phyloP scores from a whole-genome alignment of 2,797 vertebrate species.

The Decapterus maruadsi region DNA sequence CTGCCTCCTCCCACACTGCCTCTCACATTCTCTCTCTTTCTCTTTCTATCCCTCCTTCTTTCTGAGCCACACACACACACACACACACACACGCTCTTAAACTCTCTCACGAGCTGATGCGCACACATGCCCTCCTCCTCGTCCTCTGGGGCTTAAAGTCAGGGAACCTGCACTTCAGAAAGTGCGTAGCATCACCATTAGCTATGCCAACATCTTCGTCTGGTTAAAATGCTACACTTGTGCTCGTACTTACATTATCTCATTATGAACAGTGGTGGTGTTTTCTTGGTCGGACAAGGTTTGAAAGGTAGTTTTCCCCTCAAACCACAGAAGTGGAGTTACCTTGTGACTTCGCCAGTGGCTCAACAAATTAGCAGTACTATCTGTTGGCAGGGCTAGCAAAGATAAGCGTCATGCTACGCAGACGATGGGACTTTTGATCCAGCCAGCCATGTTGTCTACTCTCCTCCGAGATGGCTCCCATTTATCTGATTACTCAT shows the following conservation, averaged over 20 bases:
- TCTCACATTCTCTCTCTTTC: slow-evolving; percentile 43
- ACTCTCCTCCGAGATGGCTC: slow-evolving; percentile 56
- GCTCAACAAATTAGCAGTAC: slow-evolving; percentile 81
- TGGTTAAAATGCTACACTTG: slow-evolving; percentile 17
- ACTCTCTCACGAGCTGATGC: slow-evolving; percentile 26
- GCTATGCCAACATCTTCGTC: slow-evolving; percentile 40
- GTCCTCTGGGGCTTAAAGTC: slow-evolving; percentile 37
- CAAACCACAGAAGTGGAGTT: slow-evolving; percentile 34
- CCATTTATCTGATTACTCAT: slow-evolving; percentile 75
- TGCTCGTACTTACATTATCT: slow-evolving; percentile 44
- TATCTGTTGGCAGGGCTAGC: slow-evolving; percentile 59
- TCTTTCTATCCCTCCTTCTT: slow-evolving; percentile 46
- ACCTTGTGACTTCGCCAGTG: slow-evolving; percentile 64
- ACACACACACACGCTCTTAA: slow-evolving; percentile 5
- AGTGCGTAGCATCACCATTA: slow-evolving; percentile 38
- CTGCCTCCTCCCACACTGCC: slow-evolving; percentile 80
- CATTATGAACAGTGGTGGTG: slow-evolving; percentile 43
- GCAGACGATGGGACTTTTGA: slow-evolving; percentile 61
- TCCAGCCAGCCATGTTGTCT: slow-evolving; percentile 68
- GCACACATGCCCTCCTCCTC: slow-evolving; percentile 27
- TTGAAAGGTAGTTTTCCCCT: slow-evolving; percentile 20
- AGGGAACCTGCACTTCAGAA: slow-evolving; percentile 30
- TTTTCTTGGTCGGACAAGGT: slow-evolving; percentile 33
- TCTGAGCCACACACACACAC: slow-evolving; percentile 35
- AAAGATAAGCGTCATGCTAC: slow-evolving; percentile 65